Conservation (phyloP, 2,888 invertebrate species). For the Macroteleia sp. region DNA sequence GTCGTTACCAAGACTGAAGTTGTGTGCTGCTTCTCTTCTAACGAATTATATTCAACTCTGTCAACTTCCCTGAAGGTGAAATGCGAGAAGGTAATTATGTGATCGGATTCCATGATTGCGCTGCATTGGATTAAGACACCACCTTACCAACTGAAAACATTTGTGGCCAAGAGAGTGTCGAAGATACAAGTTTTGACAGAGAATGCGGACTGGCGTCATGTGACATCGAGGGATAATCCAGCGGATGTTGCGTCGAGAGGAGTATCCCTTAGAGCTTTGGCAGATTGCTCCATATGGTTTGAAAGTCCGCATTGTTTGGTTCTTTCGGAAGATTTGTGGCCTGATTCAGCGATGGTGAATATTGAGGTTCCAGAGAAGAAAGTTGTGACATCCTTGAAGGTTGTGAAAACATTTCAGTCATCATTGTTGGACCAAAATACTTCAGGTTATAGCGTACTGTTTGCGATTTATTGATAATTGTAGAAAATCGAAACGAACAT, state of each 20-base stretch:
- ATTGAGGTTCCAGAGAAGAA: not conserved
- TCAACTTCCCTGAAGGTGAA: not conserved
- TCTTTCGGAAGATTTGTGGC: too few relatives aligned
- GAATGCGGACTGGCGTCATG: constrained; percentile 44
- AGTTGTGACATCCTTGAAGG: not conserved
- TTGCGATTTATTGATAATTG: not conserved
- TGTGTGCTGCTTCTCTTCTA: constrained; percentile 46
- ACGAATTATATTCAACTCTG: not conserved
- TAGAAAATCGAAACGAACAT: not conserved
- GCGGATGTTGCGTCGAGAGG: constrained; percentile 62
- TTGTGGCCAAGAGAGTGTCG: constrained; percentile 58
- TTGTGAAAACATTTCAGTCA: not conserved
- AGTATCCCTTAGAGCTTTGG: not conserved
- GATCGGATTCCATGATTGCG: constrained; percentile 38
- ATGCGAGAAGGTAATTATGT: not conserved
- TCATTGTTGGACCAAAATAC: not conserved
- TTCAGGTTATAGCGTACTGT: not conserved
- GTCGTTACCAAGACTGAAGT: constrained; percentile 51
- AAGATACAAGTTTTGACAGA: constrained; percentile 60
- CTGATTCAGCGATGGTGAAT: not conserved
- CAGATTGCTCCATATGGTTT: too few relatives aligned
- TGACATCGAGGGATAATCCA: constrained; percentile 58
- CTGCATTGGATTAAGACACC: constrained; percentile 35
- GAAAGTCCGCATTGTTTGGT: too few relatives aligned
- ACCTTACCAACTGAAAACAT: constrained; percentile 50